A percentile compares a stretch with the other conserved stretches of the same genome.
These are phyloP conservation scores for Drosophila biarmipes DNA, from an alignment of 1,140 invertebrate species.

Conservation along the genomic window DNA sequence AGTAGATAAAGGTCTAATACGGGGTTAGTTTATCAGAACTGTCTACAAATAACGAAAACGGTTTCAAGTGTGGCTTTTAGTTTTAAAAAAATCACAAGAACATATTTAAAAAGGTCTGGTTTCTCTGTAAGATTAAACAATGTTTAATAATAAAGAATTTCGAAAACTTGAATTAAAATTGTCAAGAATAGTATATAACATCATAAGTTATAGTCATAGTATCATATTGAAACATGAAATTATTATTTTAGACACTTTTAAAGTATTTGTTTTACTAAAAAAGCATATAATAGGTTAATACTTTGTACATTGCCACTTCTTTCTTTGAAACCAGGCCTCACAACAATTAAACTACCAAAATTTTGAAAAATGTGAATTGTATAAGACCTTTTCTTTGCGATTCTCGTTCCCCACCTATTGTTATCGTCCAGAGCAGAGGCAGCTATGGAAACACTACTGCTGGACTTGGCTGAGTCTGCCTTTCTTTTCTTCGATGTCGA, in stretches of 20 bases:
- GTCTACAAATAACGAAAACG: conserved; percentile 21
- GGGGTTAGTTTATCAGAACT: conserved; percentile 3
- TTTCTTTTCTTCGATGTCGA: conserved; percentile 75
- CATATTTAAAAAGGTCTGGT: background rate
- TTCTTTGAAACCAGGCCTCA: background rate
- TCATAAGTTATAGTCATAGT: too few relatives aligned
- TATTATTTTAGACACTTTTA: too few relatives aligned
- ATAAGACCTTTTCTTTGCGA: conserved; percentile 47
- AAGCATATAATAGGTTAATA: too few relatives aligned
- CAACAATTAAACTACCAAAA: conserved; percentile 10
- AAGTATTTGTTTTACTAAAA: too few relatives aligned
- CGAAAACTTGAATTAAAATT: too few relatives aligned
- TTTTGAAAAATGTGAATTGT: conserved; percentile 27
- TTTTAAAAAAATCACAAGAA: conserved; percentile 2
- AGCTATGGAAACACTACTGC: conserved; percentile 22
- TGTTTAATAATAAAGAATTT: background rate
- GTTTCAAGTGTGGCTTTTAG: background rate
- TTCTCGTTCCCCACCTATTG: conserved; percentile 70
- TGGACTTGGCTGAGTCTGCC: conserved; percentile 59
- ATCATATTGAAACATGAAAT: too few relatives aligned
- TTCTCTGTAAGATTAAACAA: background rate
- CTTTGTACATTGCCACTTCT: background rate
- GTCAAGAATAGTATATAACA: too few relatives aligned
- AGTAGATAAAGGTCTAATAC: conserved; percentile 40
- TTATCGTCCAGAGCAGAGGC: conserved; percentile 57